phyloP scores from a whole-genome alignment of 2,888 invertebrate genomes.

The Apeira syringaria region DNA sequence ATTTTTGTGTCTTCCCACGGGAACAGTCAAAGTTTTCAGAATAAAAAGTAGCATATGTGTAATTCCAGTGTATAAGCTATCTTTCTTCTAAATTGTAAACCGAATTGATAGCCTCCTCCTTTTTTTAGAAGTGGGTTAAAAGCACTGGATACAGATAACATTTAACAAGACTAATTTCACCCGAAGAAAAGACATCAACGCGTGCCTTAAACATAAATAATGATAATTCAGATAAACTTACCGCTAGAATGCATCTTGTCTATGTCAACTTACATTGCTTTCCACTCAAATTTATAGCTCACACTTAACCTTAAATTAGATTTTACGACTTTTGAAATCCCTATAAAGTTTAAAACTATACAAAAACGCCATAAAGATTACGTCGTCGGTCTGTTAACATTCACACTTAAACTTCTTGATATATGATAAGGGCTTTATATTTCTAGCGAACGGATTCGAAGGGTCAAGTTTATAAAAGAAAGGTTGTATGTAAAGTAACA shows the following conservation, averaged over 20 bases:
- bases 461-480: slow-evolving; percentile 5
- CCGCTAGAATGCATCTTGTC: slow-evolving; percentile 26
- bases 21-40: too few species aligned
- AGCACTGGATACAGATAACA: too few species aligned
- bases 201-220: slow-evolving; percentile 3
- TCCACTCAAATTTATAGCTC: slow-evolving; percentile 25
- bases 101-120: too few species aligned
- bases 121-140: too few species aligned
- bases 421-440: slow-evolving; percentile 15
- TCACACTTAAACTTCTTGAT: slow-evolving; percentile 11
- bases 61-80: too few species aligned
- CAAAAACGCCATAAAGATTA: slow-evolving; percentile 23
- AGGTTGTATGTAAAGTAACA: slow-evolving; percentile 1
- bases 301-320: slow-evolving; percentile 23
- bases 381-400: slow-evolving; percentile 16
- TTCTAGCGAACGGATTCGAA: neutral
- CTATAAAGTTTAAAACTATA: slow-evolving; percentile 15
- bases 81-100: too few species aligned
- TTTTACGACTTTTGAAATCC: slow-evolving; percentile 22
- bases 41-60: too few species aligned
- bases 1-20: too few species aligned
- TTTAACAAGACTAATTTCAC: neutral
- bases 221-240: slow-evolving; percentile 1
- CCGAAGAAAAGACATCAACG: slow-evolving; percentile 21
- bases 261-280: slow-evolving; percentile 15